phyloP scores from a whole-genome alignment of 2,888 invertebrate species.

The Plutella xylostella region DNA sequence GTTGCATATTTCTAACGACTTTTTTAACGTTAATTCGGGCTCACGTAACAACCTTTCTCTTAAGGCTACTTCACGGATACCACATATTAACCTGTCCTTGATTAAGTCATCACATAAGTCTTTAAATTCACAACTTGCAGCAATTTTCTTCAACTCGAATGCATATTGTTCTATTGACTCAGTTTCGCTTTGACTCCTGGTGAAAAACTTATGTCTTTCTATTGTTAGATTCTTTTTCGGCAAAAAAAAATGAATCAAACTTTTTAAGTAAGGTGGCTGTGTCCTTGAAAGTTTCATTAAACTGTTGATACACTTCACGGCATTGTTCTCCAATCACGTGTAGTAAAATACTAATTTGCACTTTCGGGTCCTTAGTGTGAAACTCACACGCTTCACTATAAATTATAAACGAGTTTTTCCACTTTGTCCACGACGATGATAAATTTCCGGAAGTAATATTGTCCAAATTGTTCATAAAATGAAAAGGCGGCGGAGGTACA shows the following conservation, averaged over 20 bases:
- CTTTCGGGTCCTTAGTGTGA: conserved; percentile 8
- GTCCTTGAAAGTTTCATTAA: conserved; percentile 1
- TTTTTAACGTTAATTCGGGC: not conserved
- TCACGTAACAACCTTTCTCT: conserved; percentile 16
- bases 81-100: conserved; percentile 19
- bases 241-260: conserved; percentile 16
- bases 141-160: conserved; percentile 19
- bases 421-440: conserved; percentile 6
- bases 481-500: conserved; percentile 6
- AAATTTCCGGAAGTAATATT: conserved; percentile 10
- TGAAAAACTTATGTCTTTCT: conserved; percentile 18
- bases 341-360: conserved; percentile 16
- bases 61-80: conserved; percentile 13
- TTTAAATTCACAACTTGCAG: conserved; percentile 18
- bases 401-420: conserved; percentile 9
- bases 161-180: conserved; percentile 17
- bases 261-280: conserved; percentile 12
- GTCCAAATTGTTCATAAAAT: conserved; percentile 5
- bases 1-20: not conserved
- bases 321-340: conserved; percentile 17
- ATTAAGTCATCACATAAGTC: conserved; percentile 17
- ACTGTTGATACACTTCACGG: conserved; percentile 14
- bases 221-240: conserved; percentile 19
- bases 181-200: conserved; percentile 13
- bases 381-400: conserved; percentile 17